Base-by-base conservation (phyloP, 2,888 invertebrate genomes). In the Lithophane ornitopus region DNA sequence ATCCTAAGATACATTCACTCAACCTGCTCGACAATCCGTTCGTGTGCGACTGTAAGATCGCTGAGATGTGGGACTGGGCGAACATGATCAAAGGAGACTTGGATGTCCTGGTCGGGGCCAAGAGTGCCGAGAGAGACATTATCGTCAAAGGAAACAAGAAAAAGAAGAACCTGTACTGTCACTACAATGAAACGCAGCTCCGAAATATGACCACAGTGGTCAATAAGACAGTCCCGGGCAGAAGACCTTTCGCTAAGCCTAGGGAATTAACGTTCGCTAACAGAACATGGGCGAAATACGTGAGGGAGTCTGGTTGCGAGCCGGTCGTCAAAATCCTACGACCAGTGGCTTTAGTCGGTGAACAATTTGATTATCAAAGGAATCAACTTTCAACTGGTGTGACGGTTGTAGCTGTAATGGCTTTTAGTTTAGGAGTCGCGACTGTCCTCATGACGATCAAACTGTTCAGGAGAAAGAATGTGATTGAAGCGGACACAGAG, bases 61-160 rank as follows among this genome's bases (percentile, higher is more conserved):
- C 97, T 0, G 97, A 97, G 76, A 97, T 98, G 95, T 98, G 98
- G 98, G 97, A 97, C 86, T 98, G 98, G 98, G 98, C 98, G 0
- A 94, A 97, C 56, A 96, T 97, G 92, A 97, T 97, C 54, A 97
- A 97, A 88, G 97, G 97, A 19, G 97, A 98, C 86, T 92, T 98
- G 65, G 97, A 97, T 78, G 97, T 98, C 46, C 94, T 98, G 54
- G 96, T 97, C 28, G 98, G 98, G 58, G 97, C 98, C 2, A 97
- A 97, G 85, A 97, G 97, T 59, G 97, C 97, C 8, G 97, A 97
- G 59, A 97, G 97, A 81, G 97, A 97, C 81, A 97, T 97, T 46
- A 96, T 97, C 0, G 96, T 97, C 0, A 97, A 97, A 77, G 97
- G 97, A 39, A 97, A 96, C 62, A 98, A 98, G 90, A 97, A 97